Evolutionary conservation across 1,140 invertebrate genomes (phyloP).

Genomic region (Grapholita molesta): DNA sequence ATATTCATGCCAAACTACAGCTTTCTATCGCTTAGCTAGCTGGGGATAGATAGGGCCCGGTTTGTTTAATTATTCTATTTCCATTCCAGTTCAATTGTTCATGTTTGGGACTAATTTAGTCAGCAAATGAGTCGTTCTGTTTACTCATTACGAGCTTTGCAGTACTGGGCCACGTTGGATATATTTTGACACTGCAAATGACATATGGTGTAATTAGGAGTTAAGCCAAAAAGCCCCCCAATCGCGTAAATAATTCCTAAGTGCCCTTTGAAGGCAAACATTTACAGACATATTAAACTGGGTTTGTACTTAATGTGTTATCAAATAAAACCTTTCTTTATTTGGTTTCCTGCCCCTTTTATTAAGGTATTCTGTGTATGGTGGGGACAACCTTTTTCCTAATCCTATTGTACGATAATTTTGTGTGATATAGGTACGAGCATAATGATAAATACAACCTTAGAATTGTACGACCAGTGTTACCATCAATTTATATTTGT

Average conservation of each 20-base stretch:
- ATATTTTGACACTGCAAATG: slow-evolving; percentile 8
- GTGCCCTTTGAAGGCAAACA: slow-evolving; percentile 1
- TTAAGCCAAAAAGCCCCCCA: slow-evolving; percentile 7
- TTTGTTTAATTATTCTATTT: too few relatives aligned
- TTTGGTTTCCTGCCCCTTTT: neutral
- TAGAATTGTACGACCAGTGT: too few relatives aligned
- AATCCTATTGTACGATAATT: too few relatives aligned
- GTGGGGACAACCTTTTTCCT: too few relatives aligned
- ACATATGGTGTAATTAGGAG: slow-evolving; percentile 1
- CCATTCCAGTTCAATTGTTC: neutral
- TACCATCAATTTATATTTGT: too few relatives aligned
- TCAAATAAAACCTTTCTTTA: neutral
- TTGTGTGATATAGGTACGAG: too few relatives aligned
- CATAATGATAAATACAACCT: too few relatives aligned
- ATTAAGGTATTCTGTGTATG: too few relatives aligned
- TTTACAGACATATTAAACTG: neutral
- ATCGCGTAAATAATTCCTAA: slow-evolving; percentile 3
- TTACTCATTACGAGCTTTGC: neutral
- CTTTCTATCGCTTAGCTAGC: too few relatives aligned
- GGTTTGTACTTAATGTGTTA: neutral
- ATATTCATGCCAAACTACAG: too few relatives aligned
- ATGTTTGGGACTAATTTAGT: neutral
- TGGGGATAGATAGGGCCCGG: too few relatives aligned
- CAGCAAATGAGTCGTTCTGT: neutral
- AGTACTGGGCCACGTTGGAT: neutral